Evolutionary conservation across 1,140 invertebrate species (phyloP), one percentile per base, ranked within the genome.

Genomic region (Danaus melanippus): DNA sequence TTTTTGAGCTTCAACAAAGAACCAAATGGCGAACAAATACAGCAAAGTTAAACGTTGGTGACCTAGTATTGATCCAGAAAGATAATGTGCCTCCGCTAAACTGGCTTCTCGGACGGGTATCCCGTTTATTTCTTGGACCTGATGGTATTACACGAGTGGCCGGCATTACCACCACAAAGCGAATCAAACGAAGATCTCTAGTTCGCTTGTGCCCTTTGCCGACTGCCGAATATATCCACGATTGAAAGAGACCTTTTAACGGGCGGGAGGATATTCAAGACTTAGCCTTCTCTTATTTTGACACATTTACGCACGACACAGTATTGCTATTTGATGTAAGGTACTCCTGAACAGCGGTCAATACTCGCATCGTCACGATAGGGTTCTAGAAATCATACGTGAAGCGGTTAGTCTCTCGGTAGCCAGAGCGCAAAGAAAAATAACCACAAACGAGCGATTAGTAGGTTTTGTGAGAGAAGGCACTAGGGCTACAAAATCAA

Each of bases 141-240:
- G 72, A 79, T 51, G 59, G 56, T 9, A 40, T 74, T 8, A 17
- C 64, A 9, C 42, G 76, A 52, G 70, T 71, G 1, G 67, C 65
- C 2, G 67, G 66, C 12, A 17, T 79, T 3, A 59, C 59, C 12
- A 78, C 71, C 0, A 15, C 50, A 10, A 63, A 9, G 45, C 69
- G 71, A 8, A 1, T 1, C 10, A 21, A 60, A 4, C 62, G 54
- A 11, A 46, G 69, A 9, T 10, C 56, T 52, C 12, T 56, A 61
- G 53, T 21, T 11, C 52, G 54, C 10, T 9, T 71, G 1, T 66
- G 66, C 58, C 57, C 60, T 12, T 55, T 73, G 15, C 58, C 48
- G 8, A 50, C 39, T 1, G 48, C 17, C 7, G 10, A 40, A 49
- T 1, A 10, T 32, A 32, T 32, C 21, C 21, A 32, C 6, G 17